phyloP scores from a whole-genome alignment of 23 tunicate species.

The Trididemnum clinides region DNA sequence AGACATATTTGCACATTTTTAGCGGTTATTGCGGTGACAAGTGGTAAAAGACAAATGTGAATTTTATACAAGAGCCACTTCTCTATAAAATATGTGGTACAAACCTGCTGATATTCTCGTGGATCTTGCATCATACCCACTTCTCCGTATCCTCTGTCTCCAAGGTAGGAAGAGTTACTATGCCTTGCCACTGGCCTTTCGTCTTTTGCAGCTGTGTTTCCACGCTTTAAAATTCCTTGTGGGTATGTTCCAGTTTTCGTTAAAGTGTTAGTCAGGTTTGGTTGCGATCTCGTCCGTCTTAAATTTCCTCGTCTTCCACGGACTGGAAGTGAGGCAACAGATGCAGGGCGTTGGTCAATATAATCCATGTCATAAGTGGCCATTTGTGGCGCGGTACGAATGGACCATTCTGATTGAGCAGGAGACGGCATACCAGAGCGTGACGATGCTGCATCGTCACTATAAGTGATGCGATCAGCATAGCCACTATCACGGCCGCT shows the following conservation, averaged over 20 bases:
- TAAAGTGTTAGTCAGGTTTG: conserved; percentile 26
- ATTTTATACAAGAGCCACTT: too few relatives aligned
- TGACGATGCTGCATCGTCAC: not conserved
- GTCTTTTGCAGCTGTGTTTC: not conserved
- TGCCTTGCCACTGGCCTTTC: not conserved
- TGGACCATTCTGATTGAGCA: conserved; percentile 76
- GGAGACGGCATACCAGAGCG: conserved; percentile 43
- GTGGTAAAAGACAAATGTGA: too few relatives aligned
- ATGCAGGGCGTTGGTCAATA: conserved; percentile 10
- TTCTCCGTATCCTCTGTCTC: too few relatives aligned
- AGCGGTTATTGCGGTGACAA: too few relatives aligned
- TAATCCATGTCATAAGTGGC: not conserved
- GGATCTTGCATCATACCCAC: too few relatives aligned
- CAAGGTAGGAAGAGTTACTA: not conserved
- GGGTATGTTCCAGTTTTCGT: conserved; percentile 66
- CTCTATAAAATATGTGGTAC: too few relatives aligned
- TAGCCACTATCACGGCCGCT: not conserved
- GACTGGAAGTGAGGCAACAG: conserved; percentile 60
- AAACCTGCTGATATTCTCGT: too few relatives aligned
- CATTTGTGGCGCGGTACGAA: conserved; percentile 81
- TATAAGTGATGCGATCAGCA: not conserved
- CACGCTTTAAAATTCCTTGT: conserved; percentile 82
- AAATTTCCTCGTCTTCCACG: conserved; percentile 48
- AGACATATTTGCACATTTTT: too few relatives aligned
- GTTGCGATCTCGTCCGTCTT: conserved; percentile 74